Base-by-base conservation (phyloP, 1,140 invertebrate species). In the Penaeus japonicus region DNA sequence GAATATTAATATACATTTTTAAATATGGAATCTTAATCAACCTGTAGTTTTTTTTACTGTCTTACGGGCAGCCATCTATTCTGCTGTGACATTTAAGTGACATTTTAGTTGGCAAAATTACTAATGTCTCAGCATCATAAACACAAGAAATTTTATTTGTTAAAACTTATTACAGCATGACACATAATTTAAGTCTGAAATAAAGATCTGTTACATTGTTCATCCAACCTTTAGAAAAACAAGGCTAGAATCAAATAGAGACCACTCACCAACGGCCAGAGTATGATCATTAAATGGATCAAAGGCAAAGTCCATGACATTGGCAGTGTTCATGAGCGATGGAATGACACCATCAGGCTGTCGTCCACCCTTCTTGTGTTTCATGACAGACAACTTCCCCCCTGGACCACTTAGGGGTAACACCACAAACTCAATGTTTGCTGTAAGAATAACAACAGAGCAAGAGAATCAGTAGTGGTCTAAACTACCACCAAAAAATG, bases 251-350 rank as follows among this genome's bases (percentile, higher is more conserved):
- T 87, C 47, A 22, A 24, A 89, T 15, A 65, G 15, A 77, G 47
- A 57, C 82, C 82, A 90, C 93, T 93, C 93, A 95, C 95, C 95
- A 73, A 98, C 96, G 87, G 96, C 95, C 65, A 99, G 93, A 79
- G 96, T 94, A 73, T 94, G 93, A 92, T 95, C 94, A 92, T 97
- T 94, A 92, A 98, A 98, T 2, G 97, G 97, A 94, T 99, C 97
- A 96, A 97, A 99, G 78, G 95, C 94, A 93, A 98, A 99, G 93
- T 99, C 97, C 94, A 97, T 96, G 10, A 98, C 95, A 90, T 96
- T 97, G 86, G 95, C 95, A 35, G 96, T 95, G 92, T 98, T 97
- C 24, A 98, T 95, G 88, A 99, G 93, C n/a, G 96, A 95, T 35
- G 96, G 96, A 91, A 96, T 95, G 0, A 96, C 96, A 88, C 96